Conservation (phyloP, 2,113 vertebrate species). For the Percina caprodes region DNA sequence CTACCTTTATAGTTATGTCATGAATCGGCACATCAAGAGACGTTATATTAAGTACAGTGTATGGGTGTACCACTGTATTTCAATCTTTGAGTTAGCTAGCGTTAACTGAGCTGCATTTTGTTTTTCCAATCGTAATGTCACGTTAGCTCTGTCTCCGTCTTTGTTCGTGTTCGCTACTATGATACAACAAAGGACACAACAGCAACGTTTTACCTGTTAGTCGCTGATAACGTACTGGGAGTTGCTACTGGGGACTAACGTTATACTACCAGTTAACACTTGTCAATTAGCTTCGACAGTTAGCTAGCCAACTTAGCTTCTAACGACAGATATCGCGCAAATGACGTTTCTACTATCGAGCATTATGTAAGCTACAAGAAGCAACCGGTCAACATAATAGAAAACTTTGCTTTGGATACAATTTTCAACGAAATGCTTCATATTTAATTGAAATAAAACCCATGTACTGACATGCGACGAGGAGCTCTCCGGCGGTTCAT, state of each 20-base stretch:
- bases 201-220: not conserved
- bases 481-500: conserved; percentile 60
- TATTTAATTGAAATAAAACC: not conserved
- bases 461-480: conserved; percentile 63
- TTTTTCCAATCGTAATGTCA: not conserved
- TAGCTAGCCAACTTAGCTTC: not conserved
- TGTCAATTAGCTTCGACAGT: not conserved
- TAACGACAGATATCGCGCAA: not conserved
- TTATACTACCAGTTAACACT: no score
- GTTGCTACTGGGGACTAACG: not conserved
- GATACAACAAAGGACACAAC: not conserved
- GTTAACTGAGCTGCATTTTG: not conserved
- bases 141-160: not conserved
- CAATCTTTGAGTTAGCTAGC: no score
- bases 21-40: not conserved
- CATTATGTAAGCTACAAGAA: not conserved
- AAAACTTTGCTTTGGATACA: fast-evolving
- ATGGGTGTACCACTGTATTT: not conserved
- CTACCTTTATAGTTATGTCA: not conserved
- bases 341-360: not conserved
- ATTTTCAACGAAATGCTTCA: not conserved
- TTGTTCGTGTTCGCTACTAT: not conserved
- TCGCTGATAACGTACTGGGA: not conserved
- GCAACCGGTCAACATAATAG: fast-evolving
- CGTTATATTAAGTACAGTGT: not conserved